Conservation (phyloP, 2,113 vertebrate species). For the Nannospalax galili region DNA sequence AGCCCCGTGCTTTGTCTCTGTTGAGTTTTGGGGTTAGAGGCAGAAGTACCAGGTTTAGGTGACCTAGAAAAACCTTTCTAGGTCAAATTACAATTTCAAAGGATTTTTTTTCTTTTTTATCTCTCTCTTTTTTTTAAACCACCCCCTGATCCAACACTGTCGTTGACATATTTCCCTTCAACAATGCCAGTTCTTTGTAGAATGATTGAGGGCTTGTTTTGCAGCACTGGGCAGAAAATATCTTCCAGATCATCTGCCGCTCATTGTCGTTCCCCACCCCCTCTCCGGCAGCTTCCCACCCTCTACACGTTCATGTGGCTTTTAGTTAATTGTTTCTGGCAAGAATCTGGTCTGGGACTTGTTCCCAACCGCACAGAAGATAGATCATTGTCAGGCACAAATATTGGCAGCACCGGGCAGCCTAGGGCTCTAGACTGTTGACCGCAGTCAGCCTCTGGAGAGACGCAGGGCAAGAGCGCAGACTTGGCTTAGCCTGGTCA, state of each 20-base stretch:
- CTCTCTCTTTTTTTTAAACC: constrained; percentile 29
- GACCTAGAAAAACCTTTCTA: constrained; percentile 88
- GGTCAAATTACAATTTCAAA: constrained; percentile 84
- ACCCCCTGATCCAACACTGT: constrained; percentile 59
- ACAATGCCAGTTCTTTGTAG: constrained; percentile 64
- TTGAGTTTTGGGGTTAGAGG: constrained; percentile 83
- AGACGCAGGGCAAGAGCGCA: fast-evolving
- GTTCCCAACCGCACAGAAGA: constrained; percentile 29
- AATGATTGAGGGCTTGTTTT: constrained; percentile 75
- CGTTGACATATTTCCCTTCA: constrained; percentile 75
- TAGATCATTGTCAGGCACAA: constrained; percentile 24
- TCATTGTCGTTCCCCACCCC: constrained; percentile 52
- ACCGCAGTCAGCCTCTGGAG: neutral
- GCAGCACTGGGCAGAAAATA: constrained; percentile 62
- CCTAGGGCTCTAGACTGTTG: neutral
- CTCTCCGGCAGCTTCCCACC: neutral
- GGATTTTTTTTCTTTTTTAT: constrained; percentile 48
- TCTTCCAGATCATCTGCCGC: constrained; percentile 23
- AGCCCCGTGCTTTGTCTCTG: constrained; percentile 74
- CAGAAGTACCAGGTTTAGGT: constrained; percentile 80
- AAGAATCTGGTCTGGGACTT: constrained; percentile 52
- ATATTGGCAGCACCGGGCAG: neutral
- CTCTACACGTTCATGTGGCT: neutral
- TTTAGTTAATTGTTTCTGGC: constrained; percentile 69
- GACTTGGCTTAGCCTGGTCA: fast-evolving